Evolutionary conservation across 92 coral and sea anemone species (phyloP).

Genomic region (Bergia sp.): DNA sequence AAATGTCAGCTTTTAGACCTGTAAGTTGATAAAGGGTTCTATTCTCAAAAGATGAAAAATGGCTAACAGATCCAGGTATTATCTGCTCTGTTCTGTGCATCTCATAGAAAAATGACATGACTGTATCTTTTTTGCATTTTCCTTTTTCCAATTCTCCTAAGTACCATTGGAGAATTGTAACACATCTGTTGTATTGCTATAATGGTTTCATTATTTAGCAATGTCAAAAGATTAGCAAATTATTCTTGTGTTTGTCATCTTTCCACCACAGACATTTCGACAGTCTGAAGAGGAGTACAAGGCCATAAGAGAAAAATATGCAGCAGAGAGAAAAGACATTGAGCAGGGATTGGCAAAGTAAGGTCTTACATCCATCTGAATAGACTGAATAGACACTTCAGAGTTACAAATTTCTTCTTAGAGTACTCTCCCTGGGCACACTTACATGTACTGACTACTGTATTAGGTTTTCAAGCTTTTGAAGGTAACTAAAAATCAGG

Average conservation of each 20-base stretch:
- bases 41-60: not conserved
- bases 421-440: too few species aligned
- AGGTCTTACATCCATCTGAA: slow-evolving; percentile 4
- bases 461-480: too few species aligned
- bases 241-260: not conserved
- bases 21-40: not conserved
- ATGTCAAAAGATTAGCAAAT: too few species aligned
- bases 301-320: slow-evolving; percentile 91
- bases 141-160: too few species aligned
- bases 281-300: slow-evolving; percentile 92
- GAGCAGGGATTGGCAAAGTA: slow-evolving; percentile 94
- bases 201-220: too few species aligned
- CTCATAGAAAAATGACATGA: not conserved
- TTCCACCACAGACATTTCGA: slow-evolving; percentile 68
- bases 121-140: not conserved
- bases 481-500: too few species aligned
- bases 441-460: too few species aligned
- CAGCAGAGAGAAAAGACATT: slow-evolving; percentile 87
- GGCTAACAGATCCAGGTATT: not conserved
- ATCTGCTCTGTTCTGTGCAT: not conserved
- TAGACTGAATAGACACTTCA: not conserved
- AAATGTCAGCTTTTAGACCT: too few species aligned
- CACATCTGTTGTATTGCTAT: too few species aligned
- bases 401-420: not conserved
- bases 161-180: too few species aligned